Base-by-base conservation (phyloP, 2,797 vertebrate species). In the Malacoraja senta region DNA sequence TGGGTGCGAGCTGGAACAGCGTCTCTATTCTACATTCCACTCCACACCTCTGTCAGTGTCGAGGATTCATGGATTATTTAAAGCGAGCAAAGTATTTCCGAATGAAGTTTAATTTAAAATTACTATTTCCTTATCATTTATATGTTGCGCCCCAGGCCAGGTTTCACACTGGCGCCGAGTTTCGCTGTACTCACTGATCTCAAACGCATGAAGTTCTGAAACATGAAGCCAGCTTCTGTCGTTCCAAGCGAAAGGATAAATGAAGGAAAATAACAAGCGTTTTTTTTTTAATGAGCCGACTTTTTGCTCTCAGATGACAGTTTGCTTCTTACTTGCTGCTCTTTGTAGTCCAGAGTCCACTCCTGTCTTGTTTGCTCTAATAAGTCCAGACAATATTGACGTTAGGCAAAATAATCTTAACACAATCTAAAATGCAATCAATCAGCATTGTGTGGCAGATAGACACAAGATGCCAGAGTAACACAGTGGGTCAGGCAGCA, bases 91-190 rank as follows among this genome's bases (percentile, higher is more conserved):
- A 92, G 44, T 92, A 76, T 58, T 92, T 92, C 90, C 35, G 90
- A 92, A 92, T 76, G 72, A 92, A 92, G 90, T 58, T 92, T 76
- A 92, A 92, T 29, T 76, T 76, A 92, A 76, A 92, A 76, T 92
- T 76, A 92, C 90, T 74, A 74, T 92, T 92, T 92, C 90, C 90
- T 74, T 92, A 53, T 92, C 90, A 92, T 92, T 92, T 92, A 92
- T 76, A 92, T 76, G 44, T 58, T 26, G 72, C 8, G 90, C 90
- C 26, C 1, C 71, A 76, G 90, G 90, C 10, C 10, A 29, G 90
- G 90, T 74, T 92, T 58, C 13, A 74, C 44, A 74, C 71, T 92
- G 90, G 44, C 29, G 26, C 76, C 21, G 90, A 92, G 90, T n/a
- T 92, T 17, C 3, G 3, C 71, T 74, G 72, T 13, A 74, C 32